A percentile compares a stretch with the other conserved stretches of the same genome.
Conservation (phyloP, 2,797 vertebrate genomes). For the Bovichtus variegatus region DNA sequence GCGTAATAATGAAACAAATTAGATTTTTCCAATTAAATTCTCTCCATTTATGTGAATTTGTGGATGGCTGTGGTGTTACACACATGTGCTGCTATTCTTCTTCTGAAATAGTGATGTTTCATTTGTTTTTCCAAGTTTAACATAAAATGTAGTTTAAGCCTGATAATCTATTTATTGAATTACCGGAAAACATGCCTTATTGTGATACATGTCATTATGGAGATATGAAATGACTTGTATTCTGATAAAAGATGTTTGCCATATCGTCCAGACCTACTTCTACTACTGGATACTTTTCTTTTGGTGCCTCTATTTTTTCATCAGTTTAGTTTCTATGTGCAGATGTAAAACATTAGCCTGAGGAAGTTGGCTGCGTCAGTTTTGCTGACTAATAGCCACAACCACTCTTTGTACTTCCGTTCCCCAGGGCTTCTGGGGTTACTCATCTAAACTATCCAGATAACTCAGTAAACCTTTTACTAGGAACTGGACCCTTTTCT, state of each 20-base stretch:
- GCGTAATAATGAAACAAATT: neutral
- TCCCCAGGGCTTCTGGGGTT: neutral
- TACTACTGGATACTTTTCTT: no score
- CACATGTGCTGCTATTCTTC: no score
- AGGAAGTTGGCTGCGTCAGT: neutral
- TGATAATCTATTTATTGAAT: no score
- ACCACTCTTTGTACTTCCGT: slow-evolving; percentile 3
- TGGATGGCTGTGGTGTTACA: neutral
- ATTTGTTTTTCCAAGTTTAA: no score
- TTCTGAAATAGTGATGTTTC: no score
- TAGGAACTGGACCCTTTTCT: neutral
- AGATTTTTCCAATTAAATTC: neutral
- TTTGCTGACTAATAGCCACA: slow-evolving; percentile 10
- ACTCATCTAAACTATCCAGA: slow-evolving; percentile 20
- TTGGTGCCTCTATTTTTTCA: no score
- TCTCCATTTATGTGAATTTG: neutral
- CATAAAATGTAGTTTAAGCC: no score
- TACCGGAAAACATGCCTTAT: no score
- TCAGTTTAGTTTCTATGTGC: neutral
- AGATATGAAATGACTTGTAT: no score
- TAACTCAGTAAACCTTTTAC: slow-evolving; percentile 14
- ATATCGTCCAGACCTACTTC: no score
- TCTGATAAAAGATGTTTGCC: no score
- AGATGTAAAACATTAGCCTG: neutral
- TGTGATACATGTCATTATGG: no score